Base-by-base conservation (phyloP, 2,113 vertebrate species). In the Semnornis frantzii region DNA sequence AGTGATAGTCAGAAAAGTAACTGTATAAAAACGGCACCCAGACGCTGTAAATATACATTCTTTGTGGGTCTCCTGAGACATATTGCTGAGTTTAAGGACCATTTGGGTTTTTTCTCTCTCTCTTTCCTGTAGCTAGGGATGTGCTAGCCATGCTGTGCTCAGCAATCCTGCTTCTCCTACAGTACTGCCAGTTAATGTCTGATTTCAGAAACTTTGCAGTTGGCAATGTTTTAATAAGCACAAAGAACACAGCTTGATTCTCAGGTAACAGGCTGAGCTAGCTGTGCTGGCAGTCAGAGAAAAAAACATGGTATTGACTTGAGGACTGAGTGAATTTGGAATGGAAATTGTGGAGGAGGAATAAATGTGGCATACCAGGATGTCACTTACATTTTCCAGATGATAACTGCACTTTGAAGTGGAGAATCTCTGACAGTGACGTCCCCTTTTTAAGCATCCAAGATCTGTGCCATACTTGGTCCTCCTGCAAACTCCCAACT, bases 171-270 rank as follows among this genome's bases (percentile, higher is more conserved):
- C 85, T 50, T 96, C 76, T 95, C 87, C 92, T 66, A 60, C 70
- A 69, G 85, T 15, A 75, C 10, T 85, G 69, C 92, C 82, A 94
- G 91, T 63, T 93, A 81, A 90, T 81, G 77, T 70, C 94, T 95
- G 93, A 92, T 88, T 97, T 73, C 94, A 97, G 94, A 94, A 96
- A 90, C 94, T 90, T 84, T 96, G 82, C 91, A 94, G 90, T 93
- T 95, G 92, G 94, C 85, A 87, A 60, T 93, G 93, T 94, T 95
- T 95, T 97, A 95, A 96, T 95, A 96, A 96, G 94, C 93, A 94
- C 87, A 95, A 96, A 95, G 87, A 95, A 84, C 95, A 95, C 92
- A 97, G 94, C 93, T 96, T 95, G 95, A 88, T 69, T 95, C 92
- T 90, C 95, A 96, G 92, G 93, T 95, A 96, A 84, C 92, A 97